Base-by-base conservation (phyloP, 2,888 invertebrate species). In the Cyclophora albipunctata region DNA sequence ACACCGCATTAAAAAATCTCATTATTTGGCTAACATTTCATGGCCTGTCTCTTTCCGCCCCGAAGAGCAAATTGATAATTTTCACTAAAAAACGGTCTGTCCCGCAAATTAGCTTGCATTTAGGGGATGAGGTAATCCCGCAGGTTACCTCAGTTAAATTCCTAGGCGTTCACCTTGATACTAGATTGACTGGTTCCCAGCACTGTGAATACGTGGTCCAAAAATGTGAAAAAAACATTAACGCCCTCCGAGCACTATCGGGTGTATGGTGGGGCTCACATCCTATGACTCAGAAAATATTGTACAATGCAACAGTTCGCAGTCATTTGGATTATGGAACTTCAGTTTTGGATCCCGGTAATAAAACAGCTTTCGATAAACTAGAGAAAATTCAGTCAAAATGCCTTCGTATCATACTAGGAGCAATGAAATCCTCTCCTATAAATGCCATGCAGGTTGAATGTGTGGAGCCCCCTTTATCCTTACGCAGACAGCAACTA, bases 401-500 rank as follows among this genome's bases (percentile, higher is more conserved):
- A 56, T 50, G 53, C 34, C 45, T 63, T 0, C 48, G 64, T 0
- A 59, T 64, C 0, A 57, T 63, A 2, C 2, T 47, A 3, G 62
- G 67, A 0, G 57, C 59, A 3, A 63, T 65, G 63, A 63, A 57
- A 42, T 66, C 64, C 1, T 56, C 62, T 1, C 62, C 68, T 3
- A 59, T 54, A 2, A 63, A 61, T 42, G 64, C 62, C 2, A 40
- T 63, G 35, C 53, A 51, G 34, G 51, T 53, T 0, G 55, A 56
- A 40, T 49, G 53, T 45, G 41, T 7, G 0, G 53, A 57, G 0
- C 47, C 56, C 4, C 53, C 53, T 1, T 33, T 54, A 5, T 7
- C 3, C n/a, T 6, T 52, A 5, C 40, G 51, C 2, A 40, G 51
- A 47, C 51, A 51, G 6, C 47, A 35, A 35, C 42, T 47, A 0